phyloP scores from a whole-genome alignment of 2,888 invertebrate species.

The Thereva nobilitata region DNA sequence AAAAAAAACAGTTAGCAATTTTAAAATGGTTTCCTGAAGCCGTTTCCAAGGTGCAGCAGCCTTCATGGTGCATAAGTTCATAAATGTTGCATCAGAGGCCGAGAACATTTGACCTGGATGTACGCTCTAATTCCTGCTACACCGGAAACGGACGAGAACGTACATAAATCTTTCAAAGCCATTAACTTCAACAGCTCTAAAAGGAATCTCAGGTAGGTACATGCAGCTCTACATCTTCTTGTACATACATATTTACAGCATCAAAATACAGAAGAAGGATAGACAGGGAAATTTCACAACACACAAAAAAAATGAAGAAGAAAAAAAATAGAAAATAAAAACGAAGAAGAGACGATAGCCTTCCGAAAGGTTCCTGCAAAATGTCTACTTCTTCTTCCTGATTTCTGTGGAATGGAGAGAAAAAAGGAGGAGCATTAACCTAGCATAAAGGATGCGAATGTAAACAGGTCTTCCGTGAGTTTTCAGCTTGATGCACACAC shows the following conservation, averaged over 20 bases:
- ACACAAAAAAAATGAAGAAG: constrained; percentile 5
- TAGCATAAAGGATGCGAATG: constrained; percentile 6
- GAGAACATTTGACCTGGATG: constrained; percentile 13
- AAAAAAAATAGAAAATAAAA: constrained; percentile 1
- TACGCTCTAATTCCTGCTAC: background rate
- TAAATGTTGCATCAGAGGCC: background rate
- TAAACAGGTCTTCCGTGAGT: constrained; percentile 24
- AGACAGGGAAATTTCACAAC: constrained; percentile 4
- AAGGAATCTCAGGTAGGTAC: background rate
- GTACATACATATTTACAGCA: background rate
- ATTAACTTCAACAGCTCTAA: constrained; percentile 19
- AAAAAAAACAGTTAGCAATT: too few species aligned
- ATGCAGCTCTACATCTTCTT: too few species aligned
- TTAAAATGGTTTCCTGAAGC: too few species aligned
- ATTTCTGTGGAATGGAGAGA: constrained; percentile 9
- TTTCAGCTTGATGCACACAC: background rate
- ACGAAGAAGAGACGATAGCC: too few species aligned
- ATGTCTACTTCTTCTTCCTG: constrained; percentile 12
- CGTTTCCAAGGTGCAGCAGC: too few species aligned
- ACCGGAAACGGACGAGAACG: background rate
- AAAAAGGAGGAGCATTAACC: background rate
- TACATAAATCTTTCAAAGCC: constrained; percentile 29
- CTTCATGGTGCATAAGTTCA: too few species aligned
- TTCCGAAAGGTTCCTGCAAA: too few species aligned
- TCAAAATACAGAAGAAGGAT: constrained; percentile 1